These are phyloP conservation scores for Tyrophagus putrescentiae DNA, from an alignment of 1,140 invertebrate genomes.

Conservation along the genomic window DNA sequence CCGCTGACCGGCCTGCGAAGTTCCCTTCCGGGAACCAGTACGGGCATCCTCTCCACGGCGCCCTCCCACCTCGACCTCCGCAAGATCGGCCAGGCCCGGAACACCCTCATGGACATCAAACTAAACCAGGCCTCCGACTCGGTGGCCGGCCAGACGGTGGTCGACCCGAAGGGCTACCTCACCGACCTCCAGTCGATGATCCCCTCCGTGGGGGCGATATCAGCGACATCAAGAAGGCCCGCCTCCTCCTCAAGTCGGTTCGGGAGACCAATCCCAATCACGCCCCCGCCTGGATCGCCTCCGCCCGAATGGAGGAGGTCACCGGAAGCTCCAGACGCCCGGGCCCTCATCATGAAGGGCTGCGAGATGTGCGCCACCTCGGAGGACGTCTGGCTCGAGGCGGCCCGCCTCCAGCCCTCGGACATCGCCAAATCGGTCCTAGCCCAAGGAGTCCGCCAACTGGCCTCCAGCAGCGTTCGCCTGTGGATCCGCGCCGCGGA, in stretches of 20 bases:
- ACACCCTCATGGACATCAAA: slow-evolving; percentile 98
- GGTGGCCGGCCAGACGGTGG: slow-evolving; percentile 94
- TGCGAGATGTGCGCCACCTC: slow-evolving; percentile 79
- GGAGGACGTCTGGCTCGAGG: slow-evolving; percentile 96
- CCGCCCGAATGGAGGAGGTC: slow-evolving; percentile 93
- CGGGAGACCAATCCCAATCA: slow-evolving; percentile 97
- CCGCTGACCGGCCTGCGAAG: slow-evolving; percentile 36
- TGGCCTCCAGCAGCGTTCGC: slow-evolving; percentile 68
- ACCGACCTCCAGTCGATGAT: slow-evolving; percentile 98
- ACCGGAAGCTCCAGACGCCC: slow-evolving; percentile 91
- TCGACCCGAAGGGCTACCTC: slow-evolving; percentile 97
- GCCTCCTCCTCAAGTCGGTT: slow-evolving; percentile 89
- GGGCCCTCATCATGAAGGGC: slow-evolving; percentile 93
- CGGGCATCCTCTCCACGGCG: slow-evolving; percentile 35
- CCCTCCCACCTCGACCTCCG: slow-evolving; percentile 84
- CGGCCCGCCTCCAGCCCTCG: slow-evolving; percentile 68
- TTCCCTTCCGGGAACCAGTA: slow-evolving; percentile 27
- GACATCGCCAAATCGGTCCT: slow-evolving; percentile 88
- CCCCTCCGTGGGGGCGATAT: slow-evolving; percentile 93
- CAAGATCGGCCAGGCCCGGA: slow-evolving; percentile 97
- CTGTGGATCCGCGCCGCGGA: slow-evolving; percentile 98
- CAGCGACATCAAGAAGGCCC: slow-evolving; percentile 91
- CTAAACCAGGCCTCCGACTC: slow-evolving; percentile 96
- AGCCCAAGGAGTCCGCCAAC: slow-evolving; percentile 65
- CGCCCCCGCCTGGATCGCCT: slow-evolving; percentile 99